Percentiles rank a stretch among this genome's conserved stretches.
Conservation (phyloP, 2,888 invertebrate genomes). For the Craniophora ligustri region DNA sequence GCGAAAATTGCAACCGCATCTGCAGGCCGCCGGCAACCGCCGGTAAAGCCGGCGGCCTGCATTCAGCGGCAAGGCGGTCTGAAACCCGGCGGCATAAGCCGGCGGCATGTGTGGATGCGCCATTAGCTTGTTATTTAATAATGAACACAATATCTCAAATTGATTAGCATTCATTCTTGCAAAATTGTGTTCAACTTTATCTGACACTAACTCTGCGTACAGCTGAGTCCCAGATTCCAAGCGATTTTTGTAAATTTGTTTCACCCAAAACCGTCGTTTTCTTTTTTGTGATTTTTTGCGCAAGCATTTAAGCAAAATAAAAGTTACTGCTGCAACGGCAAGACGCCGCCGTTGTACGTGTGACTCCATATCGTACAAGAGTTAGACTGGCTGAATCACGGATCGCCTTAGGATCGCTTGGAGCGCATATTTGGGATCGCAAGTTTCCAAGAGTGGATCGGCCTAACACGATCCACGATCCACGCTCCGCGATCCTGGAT, state of each 20-base stretch:
- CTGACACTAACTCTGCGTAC: no score
- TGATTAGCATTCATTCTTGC: no score
- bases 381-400: conserved; percentile 45
- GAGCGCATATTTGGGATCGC: conserved; percentile 43
- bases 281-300: conserved; percentile 34
- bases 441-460: conserved; percentile 32
- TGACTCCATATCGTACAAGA: conserved; percentile 44
- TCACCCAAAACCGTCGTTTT: conserved; percentile 42
- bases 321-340: conserved; percentile 46
- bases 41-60: no score
- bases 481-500: conserved; percentile 29
- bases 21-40: no score
- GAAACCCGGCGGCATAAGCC: no score
- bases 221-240: conserved; percentile 29
- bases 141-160: no score
- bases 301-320: conserved; percentile 42
- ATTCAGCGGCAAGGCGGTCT: no score
- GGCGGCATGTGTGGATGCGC: no score
- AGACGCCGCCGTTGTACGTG: conserved; percentile 46
- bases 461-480: conserved; percentile 23
- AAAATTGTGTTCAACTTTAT: no score
- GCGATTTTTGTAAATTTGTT: conserved; percentile 29
- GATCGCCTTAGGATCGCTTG: conserved; percentile 40
- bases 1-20: no score
- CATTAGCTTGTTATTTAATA: no score